Conservation (phyloP, 2,797 vertebrate species). For the Lemur catta region DNA sequence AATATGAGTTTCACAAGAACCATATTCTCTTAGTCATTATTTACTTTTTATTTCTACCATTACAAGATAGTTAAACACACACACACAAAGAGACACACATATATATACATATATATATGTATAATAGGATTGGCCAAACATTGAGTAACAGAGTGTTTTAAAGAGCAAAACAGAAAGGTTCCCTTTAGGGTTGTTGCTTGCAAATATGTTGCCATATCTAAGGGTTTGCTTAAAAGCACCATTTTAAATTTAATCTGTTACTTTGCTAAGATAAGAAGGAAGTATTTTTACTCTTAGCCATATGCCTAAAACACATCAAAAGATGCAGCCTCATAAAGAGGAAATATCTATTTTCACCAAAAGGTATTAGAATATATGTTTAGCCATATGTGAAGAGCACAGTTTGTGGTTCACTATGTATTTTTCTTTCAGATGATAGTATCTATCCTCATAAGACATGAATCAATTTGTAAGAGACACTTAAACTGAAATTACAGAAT, state of each 20-base stretch:
- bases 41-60: neutral
- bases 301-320: slow-evolving; percentile 26
- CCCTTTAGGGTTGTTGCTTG: neutral
- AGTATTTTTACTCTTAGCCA: neutral
- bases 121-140: neutral
- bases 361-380: neutral
- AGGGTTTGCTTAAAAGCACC: neutral
- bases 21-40: neutral
- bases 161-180: neutral
- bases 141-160: neutral
- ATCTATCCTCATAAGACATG: neutral
- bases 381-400: neutral
- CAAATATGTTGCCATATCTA: neutral
- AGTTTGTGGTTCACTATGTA: neutral
- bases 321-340: neutral
- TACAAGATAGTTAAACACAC: neutral
- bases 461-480: slow-evolving; percentile 42
- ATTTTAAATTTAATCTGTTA: slow-evolving; percentile 27
- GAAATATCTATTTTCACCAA: neutral
- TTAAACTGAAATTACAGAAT: neutral
- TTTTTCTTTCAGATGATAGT: neutral
- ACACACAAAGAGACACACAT: neutral
- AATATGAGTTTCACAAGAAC: neutral
- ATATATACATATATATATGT: neutral
- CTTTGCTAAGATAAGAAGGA: neutral